Evolutionary conservation across 1,140 invertebrate genomes (phyloP), one percentile per base, ranked within the genome.

Genomic region (Cardiocondyla obscurior): DNA sequence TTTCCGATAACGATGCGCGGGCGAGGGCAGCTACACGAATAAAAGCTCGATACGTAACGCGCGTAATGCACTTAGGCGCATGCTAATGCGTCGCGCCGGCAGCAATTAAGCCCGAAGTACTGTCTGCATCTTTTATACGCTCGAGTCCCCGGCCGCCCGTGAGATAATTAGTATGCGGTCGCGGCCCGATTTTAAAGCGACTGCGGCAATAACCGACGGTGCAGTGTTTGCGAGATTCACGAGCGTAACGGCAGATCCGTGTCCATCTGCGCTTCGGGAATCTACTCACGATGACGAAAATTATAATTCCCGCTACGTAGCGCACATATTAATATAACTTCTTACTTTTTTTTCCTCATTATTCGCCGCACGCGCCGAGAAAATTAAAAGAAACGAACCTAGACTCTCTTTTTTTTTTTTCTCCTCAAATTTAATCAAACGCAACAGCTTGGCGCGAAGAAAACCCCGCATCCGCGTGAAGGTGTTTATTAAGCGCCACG

Each of bases 61-160:
- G 85, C 67, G 83, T 60, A 81, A 85, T 74, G 53, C 76, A 85
- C 84, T 86, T 85, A 86, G 83, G 76, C 77, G 67, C 72, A 86
- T 86, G 83, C 83, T 85, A 86, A 86, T 86, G 77, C 14, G 36
- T 10, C 51, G 44, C 55, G 72, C 81, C 55, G 1, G 76, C 44
- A 14, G 72, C 89, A 89, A 90, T 90, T 89, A 89, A 89, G 88
- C 83, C 57, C 81, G 73, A 87, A 87, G 55, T 81, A 65, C 88
- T 67, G 86, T 79, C 72, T 90, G 88, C 86, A 88, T 90, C 87
- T 90, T 89, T 90, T 89, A 88, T 87, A 69, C 44, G 74, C 53
- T 65, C 62, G 44, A 42, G 77, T 60, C 55, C 33, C 22, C n/a
- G 44, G 28, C 57, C 36, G 46, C 46, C 76, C 76, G 62, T 70